Evolutionary conservation across 1,140 invertebrate genomes (phyloP).

Genomic region (Caenorhabditis remanei): DNA sequence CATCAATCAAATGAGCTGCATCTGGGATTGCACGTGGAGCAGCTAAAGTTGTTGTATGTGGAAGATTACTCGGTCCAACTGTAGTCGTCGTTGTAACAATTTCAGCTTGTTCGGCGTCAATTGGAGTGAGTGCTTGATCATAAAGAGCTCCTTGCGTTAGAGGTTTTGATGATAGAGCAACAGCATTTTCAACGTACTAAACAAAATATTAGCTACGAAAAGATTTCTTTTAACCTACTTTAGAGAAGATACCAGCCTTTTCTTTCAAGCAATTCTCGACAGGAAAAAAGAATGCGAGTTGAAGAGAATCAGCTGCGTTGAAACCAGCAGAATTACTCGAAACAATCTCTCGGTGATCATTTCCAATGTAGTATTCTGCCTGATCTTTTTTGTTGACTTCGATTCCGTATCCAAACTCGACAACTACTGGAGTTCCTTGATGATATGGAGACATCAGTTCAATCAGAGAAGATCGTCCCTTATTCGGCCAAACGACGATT

Average conservation of each 20-base stretch:
- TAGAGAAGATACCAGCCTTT: slow-evolving; percentile 12
- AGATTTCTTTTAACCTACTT: neutral
- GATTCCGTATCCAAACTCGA: slow-evolving; percentile 39
- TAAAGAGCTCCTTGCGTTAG: neutral
- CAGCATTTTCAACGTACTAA: neutral
- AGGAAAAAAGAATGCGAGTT: neutral
- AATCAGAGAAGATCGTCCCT: slow-evolving; percentile 12
- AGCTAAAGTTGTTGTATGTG: neutral
- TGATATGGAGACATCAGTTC: neutral
- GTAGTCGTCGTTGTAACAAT: neutral
- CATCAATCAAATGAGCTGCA: neutral
- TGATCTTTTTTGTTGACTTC: too few relatives aligned
- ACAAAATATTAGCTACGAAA: neutral
- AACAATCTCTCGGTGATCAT: slow-evolving; percentile 41
- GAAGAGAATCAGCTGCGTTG: neutral
- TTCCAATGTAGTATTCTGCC: slow-evolving; percentile 10
- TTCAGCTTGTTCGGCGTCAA: neutral
- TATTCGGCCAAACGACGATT: slow-evolving; percentile 15
- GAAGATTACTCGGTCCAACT: neutral
- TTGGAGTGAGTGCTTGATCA: neutral
- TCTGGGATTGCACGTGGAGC: neutral
- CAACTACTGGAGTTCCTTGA: neutral
- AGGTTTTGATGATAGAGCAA: neutral
- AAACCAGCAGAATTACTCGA: neutral
- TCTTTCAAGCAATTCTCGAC: neutral